Conservation (phyloP, 2,797 vertebrate genomes). For the Xyrichtys novacula region DNA sequence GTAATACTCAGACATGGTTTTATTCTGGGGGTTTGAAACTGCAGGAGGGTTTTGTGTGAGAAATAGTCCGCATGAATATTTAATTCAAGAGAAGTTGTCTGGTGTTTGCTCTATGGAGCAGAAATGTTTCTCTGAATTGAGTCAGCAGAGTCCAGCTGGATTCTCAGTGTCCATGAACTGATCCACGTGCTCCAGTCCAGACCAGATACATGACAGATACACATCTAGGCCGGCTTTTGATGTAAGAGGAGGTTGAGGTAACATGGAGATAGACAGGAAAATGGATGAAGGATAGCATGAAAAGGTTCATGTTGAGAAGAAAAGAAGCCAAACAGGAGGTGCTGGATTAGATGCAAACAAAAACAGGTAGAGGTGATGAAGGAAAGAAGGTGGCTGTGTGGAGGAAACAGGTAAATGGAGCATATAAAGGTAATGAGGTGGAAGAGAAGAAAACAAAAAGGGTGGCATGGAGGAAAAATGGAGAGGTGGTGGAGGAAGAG, state of each 20-base stretch:
- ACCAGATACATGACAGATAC: neutral
- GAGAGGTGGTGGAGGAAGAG: neutral
- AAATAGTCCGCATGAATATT: conserved; percentile 18
- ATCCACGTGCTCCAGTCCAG: neutral
- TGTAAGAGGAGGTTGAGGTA: too few species aligned
- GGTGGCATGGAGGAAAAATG: conserved; percentile 6
- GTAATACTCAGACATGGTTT: neutral
- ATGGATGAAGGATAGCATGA: neutral
- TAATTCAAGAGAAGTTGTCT: conserved; percentile 14
- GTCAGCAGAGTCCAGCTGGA: conserved; percentile 2
- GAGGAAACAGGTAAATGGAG: neutral
- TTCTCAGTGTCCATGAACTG: neutral
- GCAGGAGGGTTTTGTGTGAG: neutral
- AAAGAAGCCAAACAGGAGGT: neutral
- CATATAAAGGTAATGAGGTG: conserved; percentile 1
- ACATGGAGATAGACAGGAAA: too few species aligned
- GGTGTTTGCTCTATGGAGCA: conserved; percentile 28
- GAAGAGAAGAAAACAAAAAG: conserved; percentile 6
- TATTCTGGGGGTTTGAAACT: neutral
- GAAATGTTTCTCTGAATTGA: conserved; percentile 3
- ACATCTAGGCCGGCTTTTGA: neutral
- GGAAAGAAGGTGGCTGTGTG: neutral
- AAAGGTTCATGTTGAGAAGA: neutral
- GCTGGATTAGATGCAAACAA: neutral
- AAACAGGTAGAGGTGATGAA: neutral